Percentiles rank a stretch among this genome's conserved stretches.
phyloP scores from a whole-genome alignment of 2,113 vertebrate genomes.

The Charina bottae region DNA sequence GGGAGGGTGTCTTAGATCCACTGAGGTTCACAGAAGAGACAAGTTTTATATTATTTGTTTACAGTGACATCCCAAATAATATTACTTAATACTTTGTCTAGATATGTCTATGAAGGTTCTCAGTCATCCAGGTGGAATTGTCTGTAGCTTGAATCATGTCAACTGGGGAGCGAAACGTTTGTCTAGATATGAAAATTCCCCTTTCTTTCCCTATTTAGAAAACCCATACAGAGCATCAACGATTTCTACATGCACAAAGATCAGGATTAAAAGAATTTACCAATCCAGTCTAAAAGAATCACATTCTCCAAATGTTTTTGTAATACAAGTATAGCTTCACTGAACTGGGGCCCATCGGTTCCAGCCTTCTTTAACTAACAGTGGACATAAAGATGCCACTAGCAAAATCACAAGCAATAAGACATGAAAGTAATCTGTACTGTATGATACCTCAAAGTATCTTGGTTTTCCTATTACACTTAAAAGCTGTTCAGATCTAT shows the following conservation, averaged over 20 bases:
- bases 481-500: background rate
- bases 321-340: background rate
- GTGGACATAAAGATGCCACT: background rate
- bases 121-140: no score
- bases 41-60: background rate
- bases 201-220: background rate
- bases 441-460: no score
- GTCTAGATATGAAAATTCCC: background rate
- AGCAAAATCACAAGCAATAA: background rate
- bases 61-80: background rate
- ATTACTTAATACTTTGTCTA: background rate
- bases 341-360: background rate
- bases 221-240: background rate
- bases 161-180: no score
- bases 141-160: no score
- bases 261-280: background rate
- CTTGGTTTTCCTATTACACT: background rate
- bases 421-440: background rate
- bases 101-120: no score
- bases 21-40: background rate
- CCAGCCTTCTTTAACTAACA: background rate
- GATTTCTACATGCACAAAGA: background rate
- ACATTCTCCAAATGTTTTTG: background rate
- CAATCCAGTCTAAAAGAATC: background rate
- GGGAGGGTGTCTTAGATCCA: background rate